Evolutionary conservation across 1,140 invertebrate genomes (phyloP), one percentile per base, ranked within the genome.

Genomic region (Calosoma granatense): DNA sequence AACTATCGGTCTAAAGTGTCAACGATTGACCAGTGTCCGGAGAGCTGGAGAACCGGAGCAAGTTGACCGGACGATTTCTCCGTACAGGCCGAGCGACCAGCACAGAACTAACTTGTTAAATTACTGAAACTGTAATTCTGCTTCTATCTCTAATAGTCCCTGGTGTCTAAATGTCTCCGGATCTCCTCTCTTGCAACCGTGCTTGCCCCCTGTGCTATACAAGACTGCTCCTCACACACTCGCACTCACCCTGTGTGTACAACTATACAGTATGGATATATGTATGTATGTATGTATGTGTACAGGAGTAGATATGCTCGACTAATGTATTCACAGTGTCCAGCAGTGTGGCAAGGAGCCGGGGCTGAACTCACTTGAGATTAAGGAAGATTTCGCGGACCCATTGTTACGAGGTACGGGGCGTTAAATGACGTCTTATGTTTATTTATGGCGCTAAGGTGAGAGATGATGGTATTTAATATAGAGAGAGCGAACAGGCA

Each of bases 121-220:
- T 47, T 47, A 47, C 41, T 47, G 41, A 47, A 47, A 47, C 41
- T 47, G 41, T 47, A 47, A 47, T 47, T 47, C 41, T 47, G 41
- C 41, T 9, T 47, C 41, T 47, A 17, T 17, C 17, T 47, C 41
- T 47, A 47, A 47, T 47, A 47, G 41, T 47, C 41, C 41, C 41
- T 17, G 17, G 41, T 47, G 41, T 47, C 41, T 47, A 17, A 47
- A 47, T 47, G 41, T 47, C 41, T 36, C 41, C 41, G 41, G 41
- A 47, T 17, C n/a, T n/a, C n/a, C 26, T 36, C n/a, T 36, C 26
- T n/a, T n/a, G n/a, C 26, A n/a, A 6, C n/a, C n/a, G 26, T 36
- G 26, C n/a, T 36, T 36, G 6, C 26, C 26, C 26, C n/a, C 26
- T 36, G 26, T 36, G 26, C n/a, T n/a, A n/a, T n/a, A n/a, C n/a